phyloP scores from a whole-genome alignment of 1,140 invertebrate species.

The Vanessa atalanta region DNA sequence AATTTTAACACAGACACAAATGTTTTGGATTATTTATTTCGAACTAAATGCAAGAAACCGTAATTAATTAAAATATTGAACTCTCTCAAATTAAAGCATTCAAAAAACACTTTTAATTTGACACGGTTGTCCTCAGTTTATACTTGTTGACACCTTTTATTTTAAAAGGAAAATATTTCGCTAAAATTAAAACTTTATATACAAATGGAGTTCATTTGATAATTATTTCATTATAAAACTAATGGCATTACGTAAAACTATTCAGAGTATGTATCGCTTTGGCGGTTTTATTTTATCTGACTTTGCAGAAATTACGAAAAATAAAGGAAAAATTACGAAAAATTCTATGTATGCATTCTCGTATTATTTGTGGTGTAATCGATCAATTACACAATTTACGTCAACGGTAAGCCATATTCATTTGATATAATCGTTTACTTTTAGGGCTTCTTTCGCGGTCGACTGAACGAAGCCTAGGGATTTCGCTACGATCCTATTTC shows the following conservation, averaged over 20 bases:
- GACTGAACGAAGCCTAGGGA: slow-evolving; percentile 53
- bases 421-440: slow-evolving; percentile 56
- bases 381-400: slow-evolving; percentile 41
- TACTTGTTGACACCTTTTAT: neutral
- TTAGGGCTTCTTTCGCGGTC: slow-evolving; percentile 47
- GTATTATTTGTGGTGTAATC: slow-evolving; percentile 27
- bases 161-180: neutral
- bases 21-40: no score
- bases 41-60: no score
- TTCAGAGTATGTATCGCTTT: no score
- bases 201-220: neutral
- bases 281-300: no score
- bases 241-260: no score
- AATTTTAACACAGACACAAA: no score
- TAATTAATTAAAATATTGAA: no score
- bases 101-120: no score
- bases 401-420: slow-evolving; percentile 51
- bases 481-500: slow-evolving; percentile 37
- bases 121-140: neutral
- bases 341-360: neutral
- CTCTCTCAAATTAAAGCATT: no score
- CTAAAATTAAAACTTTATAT: neutral
- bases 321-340: no score
- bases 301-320: no score
- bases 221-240: neutral